These are phyloP conservation scores for Anableps anableps DNA, from an alignment of 2,797 vertebrate genomes.

Conservation along the genomic window DNA sequence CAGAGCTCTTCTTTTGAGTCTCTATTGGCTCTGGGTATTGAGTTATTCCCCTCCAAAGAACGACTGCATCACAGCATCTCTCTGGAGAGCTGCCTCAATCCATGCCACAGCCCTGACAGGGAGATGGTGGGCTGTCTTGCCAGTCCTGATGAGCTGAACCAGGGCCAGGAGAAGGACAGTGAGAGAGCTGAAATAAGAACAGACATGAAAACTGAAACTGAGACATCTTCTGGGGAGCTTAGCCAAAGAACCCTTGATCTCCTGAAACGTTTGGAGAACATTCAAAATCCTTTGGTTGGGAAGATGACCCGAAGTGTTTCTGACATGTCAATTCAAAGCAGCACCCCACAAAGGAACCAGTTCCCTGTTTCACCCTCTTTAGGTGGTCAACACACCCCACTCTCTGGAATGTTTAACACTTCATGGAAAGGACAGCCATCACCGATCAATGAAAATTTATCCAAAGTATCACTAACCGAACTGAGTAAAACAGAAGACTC, in stretches of 20 bases:
- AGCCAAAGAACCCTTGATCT: slow-evolving; percentile 97
- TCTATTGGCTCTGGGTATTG: slow-evolving; percentile 85
- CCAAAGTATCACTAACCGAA: slow-evolving; percentile 90
- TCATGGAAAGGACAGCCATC: slow-evolving; percentile 76
- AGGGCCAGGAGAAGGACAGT: slow-evolving; percentile 76
- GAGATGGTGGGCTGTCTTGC: slow-evolving; percentile 80
- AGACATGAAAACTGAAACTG: slow-evolving; percentile 47
- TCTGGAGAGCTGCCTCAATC: slow-evolving; percentile 90
- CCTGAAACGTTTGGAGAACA: slow-evolving; percentile 93
- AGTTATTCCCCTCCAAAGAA: slow-evolving; percentile 87
- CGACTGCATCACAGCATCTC: slow-evolving; percentile 88
- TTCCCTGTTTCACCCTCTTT: slow-evolving; percentile 81
- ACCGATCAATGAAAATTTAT: slow-evolving; percentile 89
- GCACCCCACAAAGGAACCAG: slow-evolving; percentile 72
- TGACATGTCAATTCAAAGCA: slow-evolving; percentile 89
- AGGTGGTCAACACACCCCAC: slow-evolving; percentile 24
- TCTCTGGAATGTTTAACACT: slow-evolving; percentile 18
- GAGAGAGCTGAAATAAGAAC: slow-evolving; percentile 69
- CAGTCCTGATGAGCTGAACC: slow-evolving; percentile 84
- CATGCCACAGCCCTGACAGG: slow-evolving; percentile 81
- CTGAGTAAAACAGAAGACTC: slow-evolving; percentile 93
- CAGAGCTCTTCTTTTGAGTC: slow-evolving; percentile 92
- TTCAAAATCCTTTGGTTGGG: slow-evolving; percentile 88
- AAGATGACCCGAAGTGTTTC: slow-evolving; percentile 95
- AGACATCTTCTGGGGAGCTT: slow-evolving; percentile 85